Conservation (phyloP, 2,888 invertebrate species). For the Drosophila sordidula region DNA sequence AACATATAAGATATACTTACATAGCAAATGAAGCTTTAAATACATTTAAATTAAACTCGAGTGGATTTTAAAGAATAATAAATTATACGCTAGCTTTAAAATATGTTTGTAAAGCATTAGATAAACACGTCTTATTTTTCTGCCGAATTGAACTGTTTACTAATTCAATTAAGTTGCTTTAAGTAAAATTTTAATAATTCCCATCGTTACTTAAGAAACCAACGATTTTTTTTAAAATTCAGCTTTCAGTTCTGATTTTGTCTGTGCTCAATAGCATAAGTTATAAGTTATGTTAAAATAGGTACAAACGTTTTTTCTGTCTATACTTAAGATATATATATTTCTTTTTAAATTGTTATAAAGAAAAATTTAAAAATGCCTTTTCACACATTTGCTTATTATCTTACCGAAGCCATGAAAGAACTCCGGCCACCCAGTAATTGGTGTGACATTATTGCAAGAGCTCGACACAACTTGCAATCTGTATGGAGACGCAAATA, state of each 20-base stretch:
- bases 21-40: neutral
- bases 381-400: constrained; percentile 14
- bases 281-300: too few species aligned
- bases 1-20: neutral
- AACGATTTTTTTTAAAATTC: too few species aligned
- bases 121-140: neutral
- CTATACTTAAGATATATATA: too few species aligned
- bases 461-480: constrained; percentile 8
- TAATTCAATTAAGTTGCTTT: too few species aligned
- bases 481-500: constrained; percentile 9
- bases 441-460: constrained; percentile 32
- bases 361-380: constrained; percentile 4
- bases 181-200: too few species aligned
- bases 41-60: constrained; percentile 1
- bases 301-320: too few species aligned
- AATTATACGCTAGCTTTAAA: neutral
- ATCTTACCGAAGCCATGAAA: constrained; percentile 33
- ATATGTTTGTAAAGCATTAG: neutral
- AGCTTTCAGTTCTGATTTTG: too few species aligned
- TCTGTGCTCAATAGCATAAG: too few species aligned
- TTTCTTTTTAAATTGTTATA: too few species aligned
- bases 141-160: too few species aligned
- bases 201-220: too few species aligned
- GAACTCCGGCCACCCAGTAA: constrained; percentile 29
- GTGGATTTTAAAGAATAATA: neutral